Evolutionary conservation across 1,140 invertebrate genomes (phyloP).

Genomic region (Aporrectodea caliginosa): DNA sequence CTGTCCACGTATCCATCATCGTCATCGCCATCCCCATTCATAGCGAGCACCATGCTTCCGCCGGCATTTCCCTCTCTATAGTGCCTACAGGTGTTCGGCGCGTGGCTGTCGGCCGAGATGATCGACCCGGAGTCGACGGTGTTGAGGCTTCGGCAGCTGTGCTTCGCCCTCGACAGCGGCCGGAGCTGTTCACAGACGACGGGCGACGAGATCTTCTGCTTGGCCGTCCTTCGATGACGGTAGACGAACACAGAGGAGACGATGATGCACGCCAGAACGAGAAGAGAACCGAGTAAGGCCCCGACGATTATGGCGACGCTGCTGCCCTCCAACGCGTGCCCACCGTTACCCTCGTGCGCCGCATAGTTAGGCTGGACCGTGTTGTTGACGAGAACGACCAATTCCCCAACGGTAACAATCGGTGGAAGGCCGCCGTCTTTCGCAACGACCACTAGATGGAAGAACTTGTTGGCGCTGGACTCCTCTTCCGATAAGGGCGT

Average conservation of each 20-base stretch:
- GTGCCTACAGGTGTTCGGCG: not conserved
- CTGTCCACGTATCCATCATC: not conserved
- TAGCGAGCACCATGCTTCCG: not conserved
- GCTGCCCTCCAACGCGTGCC: not conserved
- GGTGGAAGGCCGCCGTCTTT: not conserved
- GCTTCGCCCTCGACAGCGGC: not conserved
- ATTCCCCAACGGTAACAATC: not conserved
- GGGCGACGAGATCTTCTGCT: not conserved
- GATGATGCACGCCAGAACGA: not conserved
- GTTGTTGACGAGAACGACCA: constrained; percentile 18
- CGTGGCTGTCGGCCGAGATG: not conserved
- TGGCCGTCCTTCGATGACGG: not conserved
- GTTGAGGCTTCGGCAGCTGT: not conserved
- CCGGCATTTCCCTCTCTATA: not conserved
- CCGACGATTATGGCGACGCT: not conserved
- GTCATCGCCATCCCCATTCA: not conserved
- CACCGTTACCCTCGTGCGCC: not conserved
- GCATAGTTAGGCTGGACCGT: constrained; percentile 3
- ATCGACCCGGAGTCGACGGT: not conserved
- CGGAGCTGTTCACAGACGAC: not conserved
- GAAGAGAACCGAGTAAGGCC: not conserved
- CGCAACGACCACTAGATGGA: constrained; percentile 4
- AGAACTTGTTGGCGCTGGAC: not conserved
- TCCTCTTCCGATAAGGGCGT: constrained; percentile 9
- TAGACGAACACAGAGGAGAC: not conserved